Conservation (phyloP, 2,797 vertebrate species). For the Psittacula echo region DNA sequence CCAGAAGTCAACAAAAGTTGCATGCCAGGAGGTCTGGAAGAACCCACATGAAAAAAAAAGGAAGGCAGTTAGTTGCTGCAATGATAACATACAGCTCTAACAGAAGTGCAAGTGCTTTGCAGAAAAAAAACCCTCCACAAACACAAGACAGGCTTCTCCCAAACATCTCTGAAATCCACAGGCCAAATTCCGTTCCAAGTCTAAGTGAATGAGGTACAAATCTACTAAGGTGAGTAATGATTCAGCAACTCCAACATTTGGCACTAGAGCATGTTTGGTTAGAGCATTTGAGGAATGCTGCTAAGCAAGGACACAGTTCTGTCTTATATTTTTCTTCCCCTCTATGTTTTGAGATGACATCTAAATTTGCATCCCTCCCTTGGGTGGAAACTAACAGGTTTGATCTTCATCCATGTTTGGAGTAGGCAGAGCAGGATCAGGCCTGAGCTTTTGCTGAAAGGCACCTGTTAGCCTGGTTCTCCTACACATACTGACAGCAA, state of each 20-base stretch:
- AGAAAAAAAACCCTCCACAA: background rate
- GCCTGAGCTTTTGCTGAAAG: background rate
- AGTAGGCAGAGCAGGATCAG: background rate
- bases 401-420: background rate
- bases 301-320: background rate
- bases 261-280: background rate
- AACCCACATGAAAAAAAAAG: background rate
- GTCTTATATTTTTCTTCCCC: background rate
- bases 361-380: background rate
- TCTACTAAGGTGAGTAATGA: background rate
- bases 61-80: background rate
- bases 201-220: background rate
- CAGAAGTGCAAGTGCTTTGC: background rate
- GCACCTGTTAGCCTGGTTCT: background rate
- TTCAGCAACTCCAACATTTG: background rate
- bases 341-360: background rate
- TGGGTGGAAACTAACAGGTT: background rate
- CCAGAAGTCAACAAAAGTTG: background rate
- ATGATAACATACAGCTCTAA: background rate
- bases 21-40: background rate
- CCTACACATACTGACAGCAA: background rate
- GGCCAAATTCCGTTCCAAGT: background rate
- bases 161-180: background rate
- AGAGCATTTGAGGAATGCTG: background rate
- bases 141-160: background rate